A percentile compares a stretch with the other conserved stretches of the same genome.
Evolutionary conservation across 1,140 invertebrate genomes (phyloP).

Genomic region (Trissolcus basalis): DNA sequence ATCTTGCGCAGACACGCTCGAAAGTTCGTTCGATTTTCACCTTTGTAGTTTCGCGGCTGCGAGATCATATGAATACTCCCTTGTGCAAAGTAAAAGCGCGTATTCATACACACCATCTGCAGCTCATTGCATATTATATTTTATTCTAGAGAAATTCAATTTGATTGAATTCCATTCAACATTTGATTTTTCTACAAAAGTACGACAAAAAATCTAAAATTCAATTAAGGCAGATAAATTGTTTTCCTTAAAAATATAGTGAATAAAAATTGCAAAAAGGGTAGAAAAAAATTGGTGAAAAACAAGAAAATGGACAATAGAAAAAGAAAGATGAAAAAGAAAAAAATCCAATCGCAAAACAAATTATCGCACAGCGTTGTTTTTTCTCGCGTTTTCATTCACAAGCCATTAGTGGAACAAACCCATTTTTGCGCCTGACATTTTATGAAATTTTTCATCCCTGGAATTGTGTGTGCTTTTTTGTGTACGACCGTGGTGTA

Average conservation of each 20-base stretch:
- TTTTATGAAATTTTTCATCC: constrained; percentile 17
- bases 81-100: constrained; percentile 20
- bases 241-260: background rate
- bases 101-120: constrained; percentile 15
- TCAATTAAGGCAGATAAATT: background rate
- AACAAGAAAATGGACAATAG: background rate
- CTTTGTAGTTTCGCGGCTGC: constrained; percentile 9
- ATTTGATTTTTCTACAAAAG: background rate
- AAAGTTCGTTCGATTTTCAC: constrained; percentile 22
- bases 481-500: background rate
- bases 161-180: constrained; percentile 9
- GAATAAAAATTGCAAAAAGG: background rate
- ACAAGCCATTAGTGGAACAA: constrained; percentile 13
- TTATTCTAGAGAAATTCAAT: constrained; percentile 9
- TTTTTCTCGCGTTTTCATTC: constrained; percentile 10
- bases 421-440: constrained; percentile 6
- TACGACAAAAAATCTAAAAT: background rate
- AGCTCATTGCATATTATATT: background rate
- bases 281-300: background rate
- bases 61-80: constrained; percentile 16
- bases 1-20: background rate
- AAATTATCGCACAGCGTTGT: background rate
- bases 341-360: constrained; percentile 3
- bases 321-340: background rate
- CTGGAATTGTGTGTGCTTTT: constrained; percentile 5